phyloP scores from a whole-genome alignment of 2,113 vertebrate genomes.

The Brachypteracias leptosomus region DNA sequence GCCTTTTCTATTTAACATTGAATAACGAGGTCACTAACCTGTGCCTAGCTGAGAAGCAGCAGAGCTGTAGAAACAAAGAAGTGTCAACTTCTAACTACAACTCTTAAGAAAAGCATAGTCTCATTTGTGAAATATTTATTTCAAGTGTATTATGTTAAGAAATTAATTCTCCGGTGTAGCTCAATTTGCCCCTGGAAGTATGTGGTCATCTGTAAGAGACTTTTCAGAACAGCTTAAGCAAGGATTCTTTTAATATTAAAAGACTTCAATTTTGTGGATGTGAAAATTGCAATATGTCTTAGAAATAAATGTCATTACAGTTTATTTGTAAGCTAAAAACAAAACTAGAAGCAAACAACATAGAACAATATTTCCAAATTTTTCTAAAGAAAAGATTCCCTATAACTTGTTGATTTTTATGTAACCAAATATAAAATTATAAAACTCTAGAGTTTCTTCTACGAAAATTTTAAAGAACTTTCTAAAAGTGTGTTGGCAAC shows the following conservation, averaged over 20 bases:
- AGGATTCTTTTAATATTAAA: not conserved
- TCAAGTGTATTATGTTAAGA: not conserved
- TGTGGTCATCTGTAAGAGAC: not conserved
- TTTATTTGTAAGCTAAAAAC: not conserved
- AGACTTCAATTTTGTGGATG: not conserved
- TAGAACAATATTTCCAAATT: not conserved
- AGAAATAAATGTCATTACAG: not conserved
- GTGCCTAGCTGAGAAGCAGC: not conserved
- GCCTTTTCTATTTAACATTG: not conserved
- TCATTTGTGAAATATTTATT: not conserved
- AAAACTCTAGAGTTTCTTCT: not conserved
- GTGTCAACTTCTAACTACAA: not conserved
- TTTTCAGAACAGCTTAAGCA: not conserved
- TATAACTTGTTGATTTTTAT: too few relatives aligned
- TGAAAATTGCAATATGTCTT: not conserved
- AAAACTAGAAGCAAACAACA: not conserved
- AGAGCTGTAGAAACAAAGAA: not conserved
- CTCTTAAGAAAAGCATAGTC: not conserved
- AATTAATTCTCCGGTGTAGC: not conserved
- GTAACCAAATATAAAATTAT: not conserved
- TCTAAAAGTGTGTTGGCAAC: not conserved
- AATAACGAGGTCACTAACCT: not conserved
- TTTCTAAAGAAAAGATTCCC: not conserved
- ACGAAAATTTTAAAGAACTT: not conserved
- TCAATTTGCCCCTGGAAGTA: not conserved